Conservation (phyloP, 2,888 invertebrate genomes). For the Trichacis sp. region DNA sequence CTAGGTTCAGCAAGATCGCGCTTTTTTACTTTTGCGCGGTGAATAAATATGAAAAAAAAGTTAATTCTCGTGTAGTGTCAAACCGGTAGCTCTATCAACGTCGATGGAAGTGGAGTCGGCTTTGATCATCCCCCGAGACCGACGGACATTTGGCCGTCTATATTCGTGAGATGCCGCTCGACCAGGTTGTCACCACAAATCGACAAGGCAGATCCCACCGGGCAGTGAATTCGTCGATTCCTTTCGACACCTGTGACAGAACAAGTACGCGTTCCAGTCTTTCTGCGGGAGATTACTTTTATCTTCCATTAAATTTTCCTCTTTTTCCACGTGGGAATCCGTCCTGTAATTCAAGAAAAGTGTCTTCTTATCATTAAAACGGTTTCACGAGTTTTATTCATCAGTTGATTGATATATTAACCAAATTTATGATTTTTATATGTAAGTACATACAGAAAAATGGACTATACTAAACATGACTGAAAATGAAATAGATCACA, state of each 20-base stretch:
- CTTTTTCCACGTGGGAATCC: too few species aligned
- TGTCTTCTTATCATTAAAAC: too few species aligned
- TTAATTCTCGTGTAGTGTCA: not conserved
- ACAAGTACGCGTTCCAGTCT: conserved; percentile 17
- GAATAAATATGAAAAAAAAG: conserved; percentile 4
- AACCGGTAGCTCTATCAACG: conserved; percentile 38
- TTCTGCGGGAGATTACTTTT: conserved; percentile 31
- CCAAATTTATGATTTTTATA: too few species aligned
- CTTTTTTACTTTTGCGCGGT: not conserved
- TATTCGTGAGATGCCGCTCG: conserved; percentile 45
- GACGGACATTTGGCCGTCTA: conserved; percentile 40
- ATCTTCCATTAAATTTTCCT: conserved; percentile 26
- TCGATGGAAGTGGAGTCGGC: conserved; percentile 55
- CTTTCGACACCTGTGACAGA: conserved; percentile 43
- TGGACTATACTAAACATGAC: too few species aligned
- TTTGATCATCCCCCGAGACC: conserved; percentile 55
- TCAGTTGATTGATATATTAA: too few species aligned
- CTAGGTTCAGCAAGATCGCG: too few species aligned
- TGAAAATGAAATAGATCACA: too few species aligned
- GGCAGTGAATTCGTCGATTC: conserved; percentile 43
- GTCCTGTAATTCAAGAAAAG: too few species aligned
- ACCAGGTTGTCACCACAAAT: conserved; percentile 55
- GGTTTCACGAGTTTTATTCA: too few species aligned
- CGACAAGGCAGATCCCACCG: conserved; percentile 55
- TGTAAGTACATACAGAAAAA: too few species aligned